Percentiles rank a stretch among this genome's conserved stretches.
Conservation (phyloP, 2,888 invertebrate genomes). For the Crepidodera aurea region DNA sequence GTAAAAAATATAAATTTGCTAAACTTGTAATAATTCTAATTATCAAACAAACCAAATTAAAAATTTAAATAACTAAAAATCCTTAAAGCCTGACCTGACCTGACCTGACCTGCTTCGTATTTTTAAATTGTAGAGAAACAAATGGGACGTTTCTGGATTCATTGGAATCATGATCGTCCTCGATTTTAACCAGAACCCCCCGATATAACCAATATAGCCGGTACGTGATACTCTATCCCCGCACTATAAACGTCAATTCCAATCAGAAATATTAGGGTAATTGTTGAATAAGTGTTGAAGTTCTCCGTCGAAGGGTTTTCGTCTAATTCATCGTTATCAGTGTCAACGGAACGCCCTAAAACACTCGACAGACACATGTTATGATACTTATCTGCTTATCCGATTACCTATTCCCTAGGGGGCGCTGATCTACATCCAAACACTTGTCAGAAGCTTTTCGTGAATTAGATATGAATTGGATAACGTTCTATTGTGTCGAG, state of each 20-base stretch:
- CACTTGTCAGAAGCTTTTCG: constrained; percentile 23
- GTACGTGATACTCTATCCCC: constrained; percentile 11
- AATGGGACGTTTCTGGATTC: background rate
- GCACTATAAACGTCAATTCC: constrained; percentile 35
- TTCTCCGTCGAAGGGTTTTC: constrained; percentile 37
- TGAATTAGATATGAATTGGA: constrained; percentile 7
- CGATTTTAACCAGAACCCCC: background rate
- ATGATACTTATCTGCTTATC: constrained; percentile 59
- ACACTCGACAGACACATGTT: constrained; percentile 58
- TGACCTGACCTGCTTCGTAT: no score
- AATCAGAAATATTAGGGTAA: constrained; percentile 37
- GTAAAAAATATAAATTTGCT: no score
- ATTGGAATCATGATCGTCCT: no score
- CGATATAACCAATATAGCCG: background rate
- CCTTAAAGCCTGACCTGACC: no score
- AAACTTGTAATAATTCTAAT: no score
- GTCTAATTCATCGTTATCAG: constrained; percentile 43
- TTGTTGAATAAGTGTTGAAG: constrained; percentile 40
- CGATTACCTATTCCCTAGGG: constrained; percentile 47
- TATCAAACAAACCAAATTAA: no score
- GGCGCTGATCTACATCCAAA: constrained; percentile 31
- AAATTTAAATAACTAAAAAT: no score
- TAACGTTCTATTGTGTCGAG: background rate
- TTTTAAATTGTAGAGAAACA: no score
- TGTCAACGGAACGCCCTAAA: constrained; percentile 47